A percentile compares a stretch with the other conserved stretches of the same genome.
phyloP scores from a whole-genome alignment of 1,140 invertebrate genomes.

The Sogatella furcifera region DNA sequence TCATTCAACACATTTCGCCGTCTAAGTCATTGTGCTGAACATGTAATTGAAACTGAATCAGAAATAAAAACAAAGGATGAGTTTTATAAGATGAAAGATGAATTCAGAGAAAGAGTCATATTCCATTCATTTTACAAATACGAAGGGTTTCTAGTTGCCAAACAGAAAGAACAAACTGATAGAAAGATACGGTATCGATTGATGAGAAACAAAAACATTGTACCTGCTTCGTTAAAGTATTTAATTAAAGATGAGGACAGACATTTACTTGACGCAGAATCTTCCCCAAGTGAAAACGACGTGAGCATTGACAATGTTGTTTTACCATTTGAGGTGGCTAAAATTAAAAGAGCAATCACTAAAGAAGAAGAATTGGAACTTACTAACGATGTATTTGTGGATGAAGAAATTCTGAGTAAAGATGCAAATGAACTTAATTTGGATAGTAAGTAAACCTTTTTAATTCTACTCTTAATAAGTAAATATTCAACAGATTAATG shows the following conservation, averaged over 20 bases:
- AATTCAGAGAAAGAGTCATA: slow-evolving; percentile 10
- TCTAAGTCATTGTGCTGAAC: too few relatives aligned
- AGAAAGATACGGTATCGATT: not conserved
- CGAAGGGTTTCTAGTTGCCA: not conserved
- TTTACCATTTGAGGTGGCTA: not conserved
- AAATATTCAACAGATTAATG: not conserved
- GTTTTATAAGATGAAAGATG: not conserved
- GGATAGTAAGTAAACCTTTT: not conserved
- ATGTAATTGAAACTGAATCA: too few relatives aligned
- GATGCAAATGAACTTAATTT: not conserved
- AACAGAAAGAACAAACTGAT: not conserved
- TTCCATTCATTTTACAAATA: slow-evolving; percentile 6
- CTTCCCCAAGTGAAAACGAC: too few relatives aligned
- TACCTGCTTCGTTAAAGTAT: slow-evolving; percentile 6
- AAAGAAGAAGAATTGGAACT: not conserved
- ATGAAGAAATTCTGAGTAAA: not conserved
- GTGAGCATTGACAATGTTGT: not conserved
- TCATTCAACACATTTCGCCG: too few relatives aligned
- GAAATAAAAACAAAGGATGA: too few relatives aligned
- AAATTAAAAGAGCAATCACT: not conserved
- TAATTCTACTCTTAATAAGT: not conserved
- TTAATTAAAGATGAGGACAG: not conserved
- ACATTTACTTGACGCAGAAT: not conserved
- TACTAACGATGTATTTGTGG: not conserved
- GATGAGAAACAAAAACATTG: not conserved